Percentiles rank a stretch among this genome's conserved stretches.
These are phyloP conservation scores for Pectinophora gossypiella DNA, from an alignment of 1,140 invertebrate genomes.

Conservation along the genomic window DNA sequence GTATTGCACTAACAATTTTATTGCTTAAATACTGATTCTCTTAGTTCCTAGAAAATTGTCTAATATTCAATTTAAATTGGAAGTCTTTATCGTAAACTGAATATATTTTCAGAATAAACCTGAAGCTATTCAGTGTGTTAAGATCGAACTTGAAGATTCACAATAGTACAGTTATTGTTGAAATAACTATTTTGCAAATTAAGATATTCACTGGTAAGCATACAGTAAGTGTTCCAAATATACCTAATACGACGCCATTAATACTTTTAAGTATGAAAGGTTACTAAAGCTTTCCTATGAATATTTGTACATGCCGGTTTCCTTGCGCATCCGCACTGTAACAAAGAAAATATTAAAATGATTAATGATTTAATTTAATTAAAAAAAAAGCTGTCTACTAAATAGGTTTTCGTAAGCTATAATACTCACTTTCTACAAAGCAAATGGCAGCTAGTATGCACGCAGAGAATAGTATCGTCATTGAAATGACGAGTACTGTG, in stretches of 20 bases:
- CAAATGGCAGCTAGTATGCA: constrained; percentile 85
- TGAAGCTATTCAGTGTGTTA: too few species aligned
- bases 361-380: background rate
- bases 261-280: background rate
- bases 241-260: background rate
- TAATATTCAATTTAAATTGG: too few species aligned
- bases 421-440: constrained; percentile 80
- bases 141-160: too few species aligned
- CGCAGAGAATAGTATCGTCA: constrained; percentile 85
- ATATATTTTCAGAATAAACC: too few species aligned
- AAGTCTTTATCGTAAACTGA: too few species aligned
- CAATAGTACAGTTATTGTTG: too few species aligned
- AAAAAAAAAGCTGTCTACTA: too few species aligned
- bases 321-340: constrained; percentile 66
- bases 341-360: constrained; percentile 25
- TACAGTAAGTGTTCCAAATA: too few species aligned
- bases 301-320: constrained; percentile 66
- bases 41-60: background rate
- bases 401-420: too few species aligned
- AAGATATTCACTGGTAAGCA: too few species aligned
- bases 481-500: constrained; percentile 85
- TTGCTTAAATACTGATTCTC: constrained; percentile 3
- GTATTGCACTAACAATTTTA: constrained; percentile 20
- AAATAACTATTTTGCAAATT: too few species aligned
- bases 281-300: constrained; percentile 27